Base-by-base conservation (phyloP, 2,888 invertebrate species). In the Morpho achilles region DNA sequence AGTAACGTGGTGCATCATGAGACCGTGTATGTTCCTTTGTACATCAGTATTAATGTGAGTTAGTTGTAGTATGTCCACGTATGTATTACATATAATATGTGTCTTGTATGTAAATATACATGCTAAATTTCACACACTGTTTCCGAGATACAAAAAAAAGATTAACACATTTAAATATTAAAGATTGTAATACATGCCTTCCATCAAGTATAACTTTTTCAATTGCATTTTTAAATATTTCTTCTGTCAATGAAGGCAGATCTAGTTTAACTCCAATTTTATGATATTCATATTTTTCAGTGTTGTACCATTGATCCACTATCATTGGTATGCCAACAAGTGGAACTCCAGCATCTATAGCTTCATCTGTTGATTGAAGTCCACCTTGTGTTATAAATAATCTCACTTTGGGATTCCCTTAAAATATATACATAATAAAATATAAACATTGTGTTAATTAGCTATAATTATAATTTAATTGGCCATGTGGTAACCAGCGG, bases 311-410 rank as follows among this genome's bases (percentile, higher is more conserved):
- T 62, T 87, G 87, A 59, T 91, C 91, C 0, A 70, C 79, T 44
- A 79, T 59, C 64, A 84, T 78, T 4, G 85, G 84, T n/a, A 88
- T 62, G 7, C 74, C 83, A 39, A 86, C 64, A 2, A 87, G 59
- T 1, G 86, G 85, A 0, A 84, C 80, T 23, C 76, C 75, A 2
- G 80, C 77, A 43, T 62, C 61, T 7, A 87, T 76, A 0, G 85
- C 77, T 68, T 88, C 32, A 32, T 32, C 32, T 32, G 32, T 87
- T 0, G 85, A 86, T 59, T 86, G 83, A 1, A 84, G 61, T 6
- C 86, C 87, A 45, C 79, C 82, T 77, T 87, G 86, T 0, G 80
- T 84, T 16, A 87, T 76, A 53, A 76, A 77, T 1, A 75, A 16
- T 66, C 84, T 87, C 0, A 89, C 56, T 42, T 89, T 89, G 6